Conservation (phyloP, 1,140 invertebrate genomes). For the Heliconius himera region DNA sequence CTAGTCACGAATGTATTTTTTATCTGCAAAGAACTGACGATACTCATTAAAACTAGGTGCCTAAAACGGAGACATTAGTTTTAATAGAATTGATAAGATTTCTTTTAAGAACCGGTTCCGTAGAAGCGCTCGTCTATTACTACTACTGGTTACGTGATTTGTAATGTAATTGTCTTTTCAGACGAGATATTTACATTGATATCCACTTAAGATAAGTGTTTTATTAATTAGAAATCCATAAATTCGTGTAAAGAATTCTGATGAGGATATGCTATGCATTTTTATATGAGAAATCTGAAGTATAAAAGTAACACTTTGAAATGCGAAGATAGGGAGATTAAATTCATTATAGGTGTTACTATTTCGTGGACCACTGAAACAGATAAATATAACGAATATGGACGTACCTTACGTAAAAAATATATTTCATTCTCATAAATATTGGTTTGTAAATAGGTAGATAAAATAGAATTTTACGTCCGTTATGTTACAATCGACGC, state of each 20-base stretch:
- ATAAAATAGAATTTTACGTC: conserved; percentile 61
- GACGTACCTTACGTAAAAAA: background rate
- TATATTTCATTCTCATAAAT: conserved; percentile 42
- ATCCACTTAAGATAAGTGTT: conserved; percentile 53
- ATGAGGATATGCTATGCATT: conserved; percentile 39
- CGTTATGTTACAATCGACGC: conserved; percentile 66
- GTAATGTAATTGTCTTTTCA: conserved; percentile 52
- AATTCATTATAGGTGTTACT: background rate
- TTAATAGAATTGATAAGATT: conserved; percentile 52
- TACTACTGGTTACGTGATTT: conserved; percentile 45
- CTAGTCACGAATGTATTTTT: conserved; percentile 32
- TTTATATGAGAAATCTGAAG: background rate
- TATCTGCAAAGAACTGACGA: conserved; percentile 31
- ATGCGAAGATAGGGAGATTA: background rate
- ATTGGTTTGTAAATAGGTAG: conserved; percentile 66
- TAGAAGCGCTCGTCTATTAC: conserved; percentile 43
- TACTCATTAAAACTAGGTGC: conserved; percentile 48
- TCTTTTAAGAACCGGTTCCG: conserved; percentile 44
- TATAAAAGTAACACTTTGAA: background rate
- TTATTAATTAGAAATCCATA: conserved; percentile 57
- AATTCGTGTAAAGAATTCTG: conserved; percentile 47
- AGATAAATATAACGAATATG: background rate
- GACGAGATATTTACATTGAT: conserved; percentile 50
- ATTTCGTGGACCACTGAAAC: background rate
- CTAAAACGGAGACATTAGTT: conserved; percentile 51